Evolutionary conservation across 23 tunicate genomes (phyloP).

Genomic region (Styela clava): DNA sequence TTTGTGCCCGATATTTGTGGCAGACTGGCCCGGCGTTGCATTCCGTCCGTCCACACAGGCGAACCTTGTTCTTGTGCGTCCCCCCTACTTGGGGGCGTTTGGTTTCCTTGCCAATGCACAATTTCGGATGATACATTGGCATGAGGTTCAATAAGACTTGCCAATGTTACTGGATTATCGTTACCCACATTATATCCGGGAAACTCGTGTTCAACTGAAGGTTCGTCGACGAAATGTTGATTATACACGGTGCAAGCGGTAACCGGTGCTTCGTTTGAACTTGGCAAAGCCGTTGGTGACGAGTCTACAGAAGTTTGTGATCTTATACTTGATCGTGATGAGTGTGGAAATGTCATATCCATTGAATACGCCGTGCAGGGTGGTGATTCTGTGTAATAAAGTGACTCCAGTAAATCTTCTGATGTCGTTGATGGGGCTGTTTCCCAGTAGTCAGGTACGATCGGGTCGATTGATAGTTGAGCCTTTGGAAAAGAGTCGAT

Average conservation of each 20-base stretch:
- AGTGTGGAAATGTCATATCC: not conserved
- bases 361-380: not conserved
- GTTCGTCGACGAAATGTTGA: not conserved
- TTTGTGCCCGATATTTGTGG: conserved; percentile 13
- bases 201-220: not conserved
- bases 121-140: not conserved
- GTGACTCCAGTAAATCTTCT: conserved; percentile 10
- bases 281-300: not conserved
- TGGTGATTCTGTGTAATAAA: not conserved
- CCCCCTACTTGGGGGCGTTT: not conserved
- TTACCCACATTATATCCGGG: not conserved
- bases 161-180: not conserved
- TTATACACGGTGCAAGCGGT: not conserved
- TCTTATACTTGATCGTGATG: not conserved
- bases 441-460: conserved; percentile 13
- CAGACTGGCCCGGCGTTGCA: conserved; percentile 26
- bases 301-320: not conserved
- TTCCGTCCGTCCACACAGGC: not conserved
- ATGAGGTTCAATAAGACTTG: not conserved
- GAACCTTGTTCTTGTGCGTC: not conserved
- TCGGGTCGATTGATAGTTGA: conserved; percentile 3
- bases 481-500: conserved; percentile 38
- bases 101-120: not conserved
- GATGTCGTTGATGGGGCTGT: not conserved
- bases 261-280: not conserved